A percentile compares a stretch with the other conserved stretches of the same genome.
Conservation (phyloP, 2,888 invertebrate genomes). For the Baccha elongata region DNA sequence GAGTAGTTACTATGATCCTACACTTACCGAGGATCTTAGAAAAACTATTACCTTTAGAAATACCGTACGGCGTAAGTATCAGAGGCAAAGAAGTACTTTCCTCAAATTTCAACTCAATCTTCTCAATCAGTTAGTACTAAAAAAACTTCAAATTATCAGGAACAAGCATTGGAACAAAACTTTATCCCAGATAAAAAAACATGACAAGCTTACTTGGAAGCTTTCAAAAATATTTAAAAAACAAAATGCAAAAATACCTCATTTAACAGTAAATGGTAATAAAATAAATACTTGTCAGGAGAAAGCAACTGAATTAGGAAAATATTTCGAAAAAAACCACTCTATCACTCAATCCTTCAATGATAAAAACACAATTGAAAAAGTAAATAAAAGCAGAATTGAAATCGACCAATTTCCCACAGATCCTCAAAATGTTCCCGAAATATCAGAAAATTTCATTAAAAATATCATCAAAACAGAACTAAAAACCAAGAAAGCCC, state of each 20-base stretch:
- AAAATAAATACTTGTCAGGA: not conserved
- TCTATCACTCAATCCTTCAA: slow-evolving; percentile 4
- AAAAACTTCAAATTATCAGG: slow-evolving; percentile 1
- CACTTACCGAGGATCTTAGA: not conserved
- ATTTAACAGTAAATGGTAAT: slow-evolving; percentile 8
- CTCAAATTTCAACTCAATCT: not conserved
- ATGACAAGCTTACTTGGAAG: not conserved
- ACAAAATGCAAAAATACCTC: not conserved
- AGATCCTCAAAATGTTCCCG: slow-evolving; percentile 2
- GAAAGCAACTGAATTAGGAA: slow-evolving; percentile 10
- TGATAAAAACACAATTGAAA: not conserved
- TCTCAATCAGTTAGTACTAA: slow-evolving; percentile 2
- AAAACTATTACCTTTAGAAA: slow-evolving; percentile 3
- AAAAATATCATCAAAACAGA: slow-evolving; percentile 3
- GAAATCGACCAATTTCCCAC: not conserved
- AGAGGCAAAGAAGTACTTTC: not conserved
- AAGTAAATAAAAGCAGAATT: slow-evolving; percentile 1
- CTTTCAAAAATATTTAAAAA: slow-evolving; percentile 5
- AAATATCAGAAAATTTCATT: not conserved
- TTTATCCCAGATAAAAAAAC: slow-evolving; percentile 3
- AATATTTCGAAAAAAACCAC: not conserved
- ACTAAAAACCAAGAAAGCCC: not conserved
- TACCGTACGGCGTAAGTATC: not conserved
- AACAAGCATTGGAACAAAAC: not conserved
- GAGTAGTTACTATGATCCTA: not conserved